Evolutionary conservation across 2,888 invertebrate genomes (phyloP).

Genomic region (Ctenicera cuprea): DNA sequence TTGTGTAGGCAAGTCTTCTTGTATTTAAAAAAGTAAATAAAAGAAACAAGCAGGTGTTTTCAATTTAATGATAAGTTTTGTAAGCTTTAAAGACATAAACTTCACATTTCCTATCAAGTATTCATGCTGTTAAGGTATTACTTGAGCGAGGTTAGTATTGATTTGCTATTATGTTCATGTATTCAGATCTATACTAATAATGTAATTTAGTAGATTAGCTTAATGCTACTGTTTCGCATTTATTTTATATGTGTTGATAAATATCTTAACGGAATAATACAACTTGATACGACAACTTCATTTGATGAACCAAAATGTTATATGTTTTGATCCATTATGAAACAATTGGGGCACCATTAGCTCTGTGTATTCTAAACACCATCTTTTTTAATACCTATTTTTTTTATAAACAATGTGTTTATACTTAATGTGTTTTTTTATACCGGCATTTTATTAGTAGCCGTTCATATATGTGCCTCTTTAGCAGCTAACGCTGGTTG

Average conservation of each 20-base stretch:
- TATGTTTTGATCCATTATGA: too few species aligned
- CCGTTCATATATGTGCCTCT: too few species aligned
- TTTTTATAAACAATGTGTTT: too few species aligned
- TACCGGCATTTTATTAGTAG: too few species aligned
- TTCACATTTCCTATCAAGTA: neutral
- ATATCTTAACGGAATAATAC: neutral
- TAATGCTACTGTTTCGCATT: neutral
- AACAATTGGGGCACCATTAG: too few species aligned
- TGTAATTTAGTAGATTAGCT: slow-evolving; percentile 24
- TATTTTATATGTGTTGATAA: neutral
- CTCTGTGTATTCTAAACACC: too few species aligned
- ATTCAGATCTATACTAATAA: slow-evolving; percentile 11
- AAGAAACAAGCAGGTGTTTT: neutral
- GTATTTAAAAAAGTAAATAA: too few species aligned
- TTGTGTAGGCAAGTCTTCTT: too few species aligned
- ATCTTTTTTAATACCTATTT: too few species aligned
- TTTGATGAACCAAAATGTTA: neutral
- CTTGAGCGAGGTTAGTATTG: neutral
- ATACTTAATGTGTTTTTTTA: too few species aligned
- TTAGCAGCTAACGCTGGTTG: too few species aligned
- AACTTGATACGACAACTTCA: neutral
- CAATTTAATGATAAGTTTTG: neutral
- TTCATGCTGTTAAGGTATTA: neutral
- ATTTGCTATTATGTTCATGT: slow-evolving; percentile 1
- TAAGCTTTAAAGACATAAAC: neutral